Percentiles rank a stretch among this genome's conserved stretches.
These are phyloP conservation scores for Machimus atricapillus DNA, from an alignment of 2,888 invertebrate genomes.

Conservation along the genomic window DNA sequence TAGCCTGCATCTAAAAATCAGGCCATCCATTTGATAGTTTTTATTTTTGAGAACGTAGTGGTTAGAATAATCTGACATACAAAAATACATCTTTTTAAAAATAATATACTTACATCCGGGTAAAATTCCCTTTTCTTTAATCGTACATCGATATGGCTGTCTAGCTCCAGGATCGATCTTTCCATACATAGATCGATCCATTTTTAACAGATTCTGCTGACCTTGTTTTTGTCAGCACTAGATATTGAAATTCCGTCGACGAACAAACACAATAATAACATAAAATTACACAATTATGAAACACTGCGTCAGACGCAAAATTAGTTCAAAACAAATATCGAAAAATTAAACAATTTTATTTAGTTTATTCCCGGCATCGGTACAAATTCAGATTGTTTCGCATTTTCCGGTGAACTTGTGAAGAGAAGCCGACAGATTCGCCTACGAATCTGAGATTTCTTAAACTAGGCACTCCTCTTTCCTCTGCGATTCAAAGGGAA, in stretches of 20 bases:
- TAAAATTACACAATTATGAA: not conserved
- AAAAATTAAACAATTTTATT: constrained; percentile 10
- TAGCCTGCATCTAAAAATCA: too few relatives aligned
- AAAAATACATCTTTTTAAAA: not conserved
- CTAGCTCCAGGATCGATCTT: constrained; percentile 84
- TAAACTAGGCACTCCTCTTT: not conserved
- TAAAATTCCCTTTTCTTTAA: constrained; percentile 80
- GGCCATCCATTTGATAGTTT: too few relatives aligned
- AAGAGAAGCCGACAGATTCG: not conserved
- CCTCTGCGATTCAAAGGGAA: not conserved
- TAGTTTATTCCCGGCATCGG: constrained; percentile 10
- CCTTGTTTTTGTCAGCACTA: not conserved
- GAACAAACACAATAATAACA: not conserved
- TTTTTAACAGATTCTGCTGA: constrained; percentile 54
- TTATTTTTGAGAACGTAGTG: not conserved
- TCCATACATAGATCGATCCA: constrained; percentile 92
- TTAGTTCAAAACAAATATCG: constrained; percentile 7
- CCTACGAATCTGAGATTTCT: not conserved
- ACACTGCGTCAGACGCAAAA: not conserved
- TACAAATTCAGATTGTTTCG: constrained; percentile 1
- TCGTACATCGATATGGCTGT: constrained; percentile 84
- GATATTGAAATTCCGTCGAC: not conserved
- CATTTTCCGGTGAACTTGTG: constrained; percentile 27
- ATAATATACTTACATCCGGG: constrained; percentile 80
- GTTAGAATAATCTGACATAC: not conserved